Base-by-base conservation (phyloP, 2,888 invertebrate genomes). In the Eucera pruinosa region DNA sequence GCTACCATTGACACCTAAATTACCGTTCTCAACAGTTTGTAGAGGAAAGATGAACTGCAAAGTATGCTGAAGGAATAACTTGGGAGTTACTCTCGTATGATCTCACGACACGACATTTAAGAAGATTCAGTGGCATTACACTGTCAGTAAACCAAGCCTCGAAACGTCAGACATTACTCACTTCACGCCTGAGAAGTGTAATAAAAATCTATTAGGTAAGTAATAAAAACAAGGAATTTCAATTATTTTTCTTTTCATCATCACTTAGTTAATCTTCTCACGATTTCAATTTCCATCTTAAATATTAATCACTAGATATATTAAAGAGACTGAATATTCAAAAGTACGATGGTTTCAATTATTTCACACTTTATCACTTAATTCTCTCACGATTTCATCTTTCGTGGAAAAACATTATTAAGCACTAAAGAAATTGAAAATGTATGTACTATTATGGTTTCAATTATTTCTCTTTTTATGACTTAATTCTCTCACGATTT, bases 121-220 rank as follows among this genome's bases (percentile, higher is more conserved):
- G 13, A 60, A 45, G 58, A 43, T 30, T 45, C 45, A 60, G 43
- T 60, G 58, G 27, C 58, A 45, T 45, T 43, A 58, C 18, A 20
- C 18, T 60, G 45, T 60, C 30, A 25, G 45, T 36, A 13, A 33
- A 54, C 36, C 43, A 30, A 60, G 45, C 43, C 45, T 60, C 60
- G 60, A 30, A 43, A 60, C 60, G 60, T 45, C 60, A 23, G 60
- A 20, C 45, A 60, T 60, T 45, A 33, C 18, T 30, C 43, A 58
- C 33, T 61, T 61, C 47, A 7, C 30, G n/a, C 30, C 30, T 52
- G 30, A 9, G 18, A 39, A 39, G 23, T 2, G 11, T 30, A 20
- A 60, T 60, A 33, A 30, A 30, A 45, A 30, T 52, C n/a, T n/a
- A 9, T 7, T n/a, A n/a, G n/a, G n/a, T n/a, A 15, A 52, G 4